Evolutionary conservation across 2,888 invertebrate genomes (phyloP).

Genomic region (Sarcophaga subvicina): DNA sequence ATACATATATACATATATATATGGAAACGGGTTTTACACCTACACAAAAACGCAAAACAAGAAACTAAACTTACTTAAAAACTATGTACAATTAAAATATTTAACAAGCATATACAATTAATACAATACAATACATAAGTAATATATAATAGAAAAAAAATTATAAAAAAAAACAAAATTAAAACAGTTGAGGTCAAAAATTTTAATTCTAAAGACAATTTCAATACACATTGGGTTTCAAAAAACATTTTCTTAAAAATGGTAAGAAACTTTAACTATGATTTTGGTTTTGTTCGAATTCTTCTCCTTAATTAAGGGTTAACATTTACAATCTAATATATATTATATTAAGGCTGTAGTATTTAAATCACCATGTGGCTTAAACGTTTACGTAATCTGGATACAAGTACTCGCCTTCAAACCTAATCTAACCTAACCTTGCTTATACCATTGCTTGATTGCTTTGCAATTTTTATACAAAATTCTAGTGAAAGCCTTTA

Average conservation of each 20-base stretch:
- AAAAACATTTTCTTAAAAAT: neutral
- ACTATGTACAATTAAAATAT: slow-evolving; percentile 66
- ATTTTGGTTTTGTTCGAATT: no score
- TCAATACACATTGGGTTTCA: neutral
- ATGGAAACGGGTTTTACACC: slow-evolving; percentile 29
- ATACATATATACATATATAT: neutral
- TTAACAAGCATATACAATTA: slow-evolving; percentile 31
- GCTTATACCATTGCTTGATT: no score
- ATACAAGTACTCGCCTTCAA: no score
- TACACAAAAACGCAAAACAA: slow-evolving; percentile 15
- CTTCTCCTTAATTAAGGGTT: no score
- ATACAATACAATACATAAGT: neutral
- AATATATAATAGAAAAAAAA: slow-evolving; percentile 13
- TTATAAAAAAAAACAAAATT: neutral
- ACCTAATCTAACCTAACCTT: no score
- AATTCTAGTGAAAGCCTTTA: no score
- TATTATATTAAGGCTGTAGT: no score
- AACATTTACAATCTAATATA: no score
- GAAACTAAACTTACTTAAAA: slow-evolving; percentile 42
- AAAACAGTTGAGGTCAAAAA: slow-evolving; percentile 23
- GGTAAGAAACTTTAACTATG: no score
- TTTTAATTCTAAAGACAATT: neutral
- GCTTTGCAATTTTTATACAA: no score
- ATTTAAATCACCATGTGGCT: no score
- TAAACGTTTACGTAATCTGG: no score